Conservation (phyloP, 2,113 vertebrate species). For the Gymnobelideus leadbeateri region DNA sequence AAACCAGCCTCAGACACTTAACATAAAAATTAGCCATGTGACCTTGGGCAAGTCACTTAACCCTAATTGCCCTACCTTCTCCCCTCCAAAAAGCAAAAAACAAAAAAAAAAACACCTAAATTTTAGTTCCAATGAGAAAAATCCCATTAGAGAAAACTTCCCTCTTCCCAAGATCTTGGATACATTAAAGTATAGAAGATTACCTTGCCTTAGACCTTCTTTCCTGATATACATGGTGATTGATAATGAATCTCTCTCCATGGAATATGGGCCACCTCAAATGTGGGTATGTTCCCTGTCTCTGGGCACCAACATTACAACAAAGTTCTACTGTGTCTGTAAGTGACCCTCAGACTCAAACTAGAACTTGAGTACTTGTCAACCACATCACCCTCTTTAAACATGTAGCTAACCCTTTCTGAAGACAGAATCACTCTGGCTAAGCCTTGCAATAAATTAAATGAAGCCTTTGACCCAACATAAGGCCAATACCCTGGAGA, state of each 20-base stretch:
- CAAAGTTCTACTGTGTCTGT: constrained; percentile 11
- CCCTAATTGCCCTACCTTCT: too few species aligned
- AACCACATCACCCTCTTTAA: background rate
- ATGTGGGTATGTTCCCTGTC: background rate
- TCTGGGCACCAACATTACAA: background rate
- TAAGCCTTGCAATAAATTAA: background rate
- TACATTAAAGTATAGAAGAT: background rate
- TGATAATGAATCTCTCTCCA: background rate
- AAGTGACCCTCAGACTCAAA: constrained; percentile 42
- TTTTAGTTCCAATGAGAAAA: background rate
- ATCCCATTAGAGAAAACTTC: background rate
- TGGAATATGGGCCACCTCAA: background rate
- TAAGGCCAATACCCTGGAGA: constrained; percentile 40
- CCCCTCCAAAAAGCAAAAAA: too few species aligned
- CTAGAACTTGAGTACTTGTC: background rate
- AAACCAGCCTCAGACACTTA: too few species aligned
- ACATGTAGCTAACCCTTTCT: background rate
- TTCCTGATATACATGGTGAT: background rate
- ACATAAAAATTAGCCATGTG: too few species aligned
- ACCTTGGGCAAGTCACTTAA: too few species aligned
- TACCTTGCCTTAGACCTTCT: background rate
- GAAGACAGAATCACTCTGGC: background rate
- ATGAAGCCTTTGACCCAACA: constrained; percentile 23
- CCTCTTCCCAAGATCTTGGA: background rate
- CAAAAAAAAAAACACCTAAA: too few species aligned